Evolutionary conservation across 2,797 vertebrate genomes (phyloP).

Genomic region (Danio tinwini): DNA sequence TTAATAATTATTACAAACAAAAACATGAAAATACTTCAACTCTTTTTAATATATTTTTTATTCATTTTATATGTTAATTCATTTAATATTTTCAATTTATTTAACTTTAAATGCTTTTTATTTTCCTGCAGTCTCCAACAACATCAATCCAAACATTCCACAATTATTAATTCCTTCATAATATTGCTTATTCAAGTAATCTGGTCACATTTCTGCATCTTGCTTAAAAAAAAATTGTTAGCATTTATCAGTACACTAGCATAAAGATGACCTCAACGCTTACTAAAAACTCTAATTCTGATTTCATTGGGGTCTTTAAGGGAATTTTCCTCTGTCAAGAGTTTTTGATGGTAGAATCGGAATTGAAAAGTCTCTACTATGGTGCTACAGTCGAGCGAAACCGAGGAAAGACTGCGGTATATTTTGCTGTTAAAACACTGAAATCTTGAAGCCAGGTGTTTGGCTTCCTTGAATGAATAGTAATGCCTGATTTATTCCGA

Average conservation of each 20-base stretch:
- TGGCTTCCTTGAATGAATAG: conserved; percentile 17
- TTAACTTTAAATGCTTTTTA: background rate
- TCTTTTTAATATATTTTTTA: background rate
- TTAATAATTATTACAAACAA: background rate
- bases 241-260: conserved; percentile 2
- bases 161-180: background rate
- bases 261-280: background rate
- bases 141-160: background rate
- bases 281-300: conserved; percentile 17
- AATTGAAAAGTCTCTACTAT: conserved; percentile 28
- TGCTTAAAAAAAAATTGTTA: background rate
- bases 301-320: conserved; percentile 28
- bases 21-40: too few species aligned
- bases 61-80: too few species aligned
- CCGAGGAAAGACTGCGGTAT: conserved; percentile 15
- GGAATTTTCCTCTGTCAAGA: conserved; percentile 9
- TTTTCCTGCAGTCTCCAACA: background rate
- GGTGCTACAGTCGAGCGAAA: conserved; percentile 44
- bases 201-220: background rate
- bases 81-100: too few species aligned
- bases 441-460: background rate
- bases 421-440: conserved; percentile 29
- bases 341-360: conserved; percentile 16
- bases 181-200: background rate
- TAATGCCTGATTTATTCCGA: conserved; percentile 25